phyloP scores from a whole-genome alignment of 1,140 invertebrate species.

The Cheumatopsyche charites region DNA sequence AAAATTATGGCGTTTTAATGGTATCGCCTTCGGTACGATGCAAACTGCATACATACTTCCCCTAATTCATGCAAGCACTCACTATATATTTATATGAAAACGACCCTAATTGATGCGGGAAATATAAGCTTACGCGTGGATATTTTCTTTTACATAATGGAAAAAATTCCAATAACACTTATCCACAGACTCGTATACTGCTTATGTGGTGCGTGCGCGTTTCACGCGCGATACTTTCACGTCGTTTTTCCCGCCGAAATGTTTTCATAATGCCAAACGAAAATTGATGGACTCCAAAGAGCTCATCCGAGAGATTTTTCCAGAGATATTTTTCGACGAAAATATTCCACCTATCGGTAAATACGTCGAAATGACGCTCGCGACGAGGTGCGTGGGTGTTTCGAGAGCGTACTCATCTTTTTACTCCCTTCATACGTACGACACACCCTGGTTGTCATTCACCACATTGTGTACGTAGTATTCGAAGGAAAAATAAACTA shows the following conservation, averaged over 20 bases:
- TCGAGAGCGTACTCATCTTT: background rate
- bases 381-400: slow-evolving; percentile 2
- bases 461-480: background rate
- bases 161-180: too few relatives aligned
- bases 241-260: background rate
- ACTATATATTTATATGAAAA: background rate
- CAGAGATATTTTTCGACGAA: slow-evolving; percentile 10
- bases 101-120: too few relatives aligned
- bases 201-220: too few relatives aligned
- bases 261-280: slow-evolving; percentile 16
- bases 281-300: slow-evolving; percentile 26
- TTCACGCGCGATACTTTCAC: background rate
- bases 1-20: background rate
- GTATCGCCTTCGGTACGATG: background rate
- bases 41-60: slow-evolving; percentile 2
- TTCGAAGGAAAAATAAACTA: slow-evolving; percentile 17
- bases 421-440: background rate
- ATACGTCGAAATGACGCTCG: slow-evolving; percentile 17
- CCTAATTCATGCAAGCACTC: background rate
- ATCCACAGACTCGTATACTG: too few relatives aligned
- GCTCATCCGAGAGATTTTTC: slow-evolving; percentile 21
- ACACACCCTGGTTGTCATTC: background rate
- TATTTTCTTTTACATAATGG: too few relatives aligned
- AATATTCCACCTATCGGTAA: slow-evolving; percentile 17
- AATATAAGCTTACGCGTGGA: too few relatives aligned